Percentiles rank a stretch among this genome's conserved stretches.
Evolutionary conservation across 2,113 vertebrate species (phyloP).

Genomic region (Rhinolophus sinicus): DNA sequence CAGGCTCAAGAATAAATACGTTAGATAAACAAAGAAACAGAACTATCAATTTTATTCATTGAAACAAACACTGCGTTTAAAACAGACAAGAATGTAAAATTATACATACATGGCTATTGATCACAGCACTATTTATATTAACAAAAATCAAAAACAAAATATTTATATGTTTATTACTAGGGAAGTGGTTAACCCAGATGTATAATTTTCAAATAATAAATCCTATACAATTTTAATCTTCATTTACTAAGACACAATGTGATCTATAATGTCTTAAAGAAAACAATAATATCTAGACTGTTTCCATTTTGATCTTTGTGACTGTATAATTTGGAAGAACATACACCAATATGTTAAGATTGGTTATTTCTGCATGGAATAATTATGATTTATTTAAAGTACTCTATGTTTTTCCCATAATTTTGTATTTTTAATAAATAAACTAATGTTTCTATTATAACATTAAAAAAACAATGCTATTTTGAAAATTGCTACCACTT

Average conservation of each 20-base stretch:
- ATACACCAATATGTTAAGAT: background rate
- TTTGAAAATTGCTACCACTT: background rate
- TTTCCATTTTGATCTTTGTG: background rate
- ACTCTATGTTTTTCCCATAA: background rate
- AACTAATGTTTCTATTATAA: background rate
- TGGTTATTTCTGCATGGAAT: background rate
- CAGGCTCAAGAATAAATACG: constrained; percentile 44
- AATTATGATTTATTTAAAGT: constrained; percentile 29
- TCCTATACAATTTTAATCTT: background rate
- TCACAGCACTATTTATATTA: constrained; percentile 19
- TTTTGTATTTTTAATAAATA: background rate
- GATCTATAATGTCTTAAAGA: background rate
- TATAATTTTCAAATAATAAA: constrained; percentile 17
- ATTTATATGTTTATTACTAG: background rate
- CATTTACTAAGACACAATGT: background rate
- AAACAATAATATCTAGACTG: background rate
- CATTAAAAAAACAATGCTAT: background rate
- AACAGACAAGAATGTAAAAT: constrained; percentile 36
- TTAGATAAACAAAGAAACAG: constrained; percentile 41
- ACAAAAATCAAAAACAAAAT: background rate
- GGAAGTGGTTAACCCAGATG: constrained; percentile 31
- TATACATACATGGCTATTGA: background rate
- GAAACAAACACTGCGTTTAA: constrained; percentile 41
- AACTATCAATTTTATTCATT: constrained; percentile 30
- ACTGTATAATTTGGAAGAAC: background rate